Conservation (phyloP, 2,113 vertebrate species). For the Pachyramphus minor region DNA sequence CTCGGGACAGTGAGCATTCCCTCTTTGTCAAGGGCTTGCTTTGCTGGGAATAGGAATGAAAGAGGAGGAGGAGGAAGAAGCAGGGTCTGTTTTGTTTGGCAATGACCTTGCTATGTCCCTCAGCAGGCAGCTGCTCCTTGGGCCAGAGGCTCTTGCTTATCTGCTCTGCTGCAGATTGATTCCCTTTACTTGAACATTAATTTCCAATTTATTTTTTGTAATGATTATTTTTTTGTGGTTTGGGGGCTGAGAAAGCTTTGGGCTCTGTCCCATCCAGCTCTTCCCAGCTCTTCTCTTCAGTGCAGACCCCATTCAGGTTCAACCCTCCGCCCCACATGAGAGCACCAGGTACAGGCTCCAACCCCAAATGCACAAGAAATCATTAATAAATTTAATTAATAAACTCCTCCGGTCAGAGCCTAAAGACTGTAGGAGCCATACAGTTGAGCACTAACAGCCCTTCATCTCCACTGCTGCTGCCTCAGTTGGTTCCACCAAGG, state of each 20-base stretch:
- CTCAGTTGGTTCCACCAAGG: not conserved
- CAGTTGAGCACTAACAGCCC: not conserved
- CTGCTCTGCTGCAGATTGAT: constrained; percentile 58
- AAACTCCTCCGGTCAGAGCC: not conserved
- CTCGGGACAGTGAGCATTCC: not conserved
- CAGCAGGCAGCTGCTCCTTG: constrained; percentile 47
- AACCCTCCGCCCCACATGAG: fast-evolving
- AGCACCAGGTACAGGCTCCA: fast-evolving
- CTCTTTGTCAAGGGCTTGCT: not conserved
- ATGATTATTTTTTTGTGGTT: not conserved
- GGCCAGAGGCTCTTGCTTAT: constrained; percentile 45
- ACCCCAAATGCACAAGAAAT: not conserved
- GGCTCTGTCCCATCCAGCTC: not conserved
- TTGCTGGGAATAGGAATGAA: not conserved
- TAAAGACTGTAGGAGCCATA: fast-evolving
- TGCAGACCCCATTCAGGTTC: not conserved
- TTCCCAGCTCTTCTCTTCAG: not conserved
- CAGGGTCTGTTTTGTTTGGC: not conserved
- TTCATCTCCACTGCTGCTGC: not conserved
- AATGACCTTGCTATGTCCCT: constrained; percentile 56
- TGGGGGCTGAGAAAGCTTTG: not conserved
- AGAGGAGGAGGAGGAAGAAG: not conserved
- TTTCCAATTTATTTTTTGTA: constrained; percentile 26
- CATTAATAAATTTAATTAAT: not conserved
- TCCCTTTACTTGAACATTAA: constrained; percentile 59